These are phyloP conservation scores for Drosophila subquinaria DNA, from an alignment of 2,888 invertebrate genomes.

Conservation along the genomic window DNA sequence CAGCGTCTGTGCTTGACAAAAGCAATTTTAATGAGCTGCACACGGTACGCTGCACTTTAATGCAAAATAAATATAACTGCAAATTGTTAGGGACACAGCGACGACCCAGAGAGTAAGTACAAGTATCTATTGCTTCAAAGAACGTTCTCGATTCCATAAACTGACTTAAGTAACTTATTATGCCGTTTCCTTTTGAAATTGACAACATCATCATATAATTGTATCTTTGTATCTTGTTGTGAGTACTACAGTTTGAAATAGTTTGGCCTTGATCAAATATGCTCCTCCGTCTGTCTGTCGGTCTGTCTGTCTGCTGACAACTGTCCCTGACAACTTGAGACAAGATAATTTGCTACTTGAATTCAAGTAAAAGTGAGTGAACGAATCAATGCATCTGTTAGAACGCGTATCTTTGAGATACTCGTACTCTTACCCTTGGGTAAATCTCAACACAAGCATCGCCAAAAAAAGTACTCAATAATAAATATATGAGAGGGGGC, in stretches of 20 bases:
- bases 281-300: conserved; percentile 35
- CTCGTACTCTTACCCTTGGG: conserved; percentile 35
- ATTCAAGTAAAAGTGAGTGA: conserved; percentile 27
- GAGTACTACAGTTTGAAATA: conserved; percentile 33
- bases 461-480: conserved; percentile 12
- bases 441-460: conserved; percentile 29
- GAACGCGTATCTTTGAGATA: conserved; percentile 49
- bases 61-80: conserved; percentile 75
- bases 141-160: conserved; percentile 22
- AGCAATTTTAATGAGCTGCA: conserved; percentile 74
- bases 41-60: conserved; percentile 76
- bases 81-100: conserved; percentile 43
- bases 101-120: not conserved
- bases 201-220: conserved; percentile 38
- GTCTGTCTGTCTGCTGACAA: conserved; percentile 48
- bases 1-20: conserved; percentile 53
- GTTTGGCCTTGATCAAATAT: conserved; percentile 57
- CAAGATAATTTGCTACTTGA: conserved; percentile 81
- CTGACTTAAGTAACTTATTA: conserved; percentile 50
- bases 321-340: conserved; percentile 78
- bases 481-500: conserved; percentile 20
- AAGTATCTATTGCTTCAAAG: conserved; percentile 53
- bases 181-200: conserved; percentile 41
- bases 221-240: conserved; percentile 10
- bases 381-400: conserved; percentile 43